Percentiles rank a stretch among this genome's conserved stretches.
Conservation (phyloP, 2,888 invertebrate species). For the Lasioglossum leucozonium region DNA sequence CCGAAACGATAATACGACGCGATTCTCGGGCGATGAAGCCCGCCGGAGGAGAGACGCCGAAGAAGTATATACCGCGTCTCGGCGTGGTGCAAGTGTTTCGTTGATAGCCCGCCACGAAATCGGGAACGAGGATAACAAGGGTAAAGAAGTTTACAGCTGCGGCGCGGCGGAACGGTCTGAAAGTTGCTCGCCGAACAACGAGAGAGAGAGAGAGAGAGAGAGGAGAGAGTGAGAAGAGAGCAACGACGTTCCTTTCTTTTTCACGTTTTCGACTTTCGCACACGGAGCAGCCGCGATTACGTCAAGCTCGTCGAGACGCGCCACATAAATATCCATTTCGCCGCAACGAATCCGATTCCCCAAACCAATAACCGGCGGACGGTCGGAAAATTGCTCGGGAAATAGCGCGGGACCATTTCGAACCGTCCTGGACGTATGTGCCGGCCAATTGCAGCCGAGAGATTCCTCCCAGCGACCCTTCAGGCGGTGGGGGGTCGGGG, state of each 20-base stretch:
- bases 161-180: slow-evolving; percentile 7
- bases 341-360: slow-evolving; percentile 70
- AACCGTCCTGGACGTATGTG: not conserved
- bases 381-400: slow-evolving; percentile 59
- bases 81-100: slow-evolving; percentile 1
- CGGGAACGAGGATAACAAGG: slow-evolving; percentile 21
- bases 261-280: slow-evolving; percentile 8
- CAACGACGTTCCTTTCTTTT: slow-evolving; percentile 1
- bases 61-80: not conserved
- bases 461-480: not conserved
- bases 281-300: slow-evolving; percentile 28
- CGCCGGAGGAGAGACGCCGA: not conserved
- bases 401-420: slow-evolving; percentile 54
- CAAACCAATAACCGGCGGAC: slow-evolving; percentile 54
- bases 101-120: slow-evolving; percentile 12
- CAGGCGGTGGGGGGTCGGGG: too few relatives aligned
- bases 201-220: too few relatives aligned
- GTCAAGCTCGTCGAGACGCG: slow-evolving; percentile 40
- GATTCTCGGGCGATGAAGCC: not conserved
- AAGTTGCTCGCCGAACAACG: not conserved
- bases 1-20: not conserved
- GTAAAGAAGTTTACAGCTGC: slow-evolving; percentile 3
- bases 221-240: not conserved
- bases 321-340: slow-evolving; percentile 71
- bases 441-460: not conserved